Evolutionary conservation across 2,888 invertebrate species (phyloP), one percentile per base, ranked within the genome.

Genomic region (Celastrina argiolus): DNA sequence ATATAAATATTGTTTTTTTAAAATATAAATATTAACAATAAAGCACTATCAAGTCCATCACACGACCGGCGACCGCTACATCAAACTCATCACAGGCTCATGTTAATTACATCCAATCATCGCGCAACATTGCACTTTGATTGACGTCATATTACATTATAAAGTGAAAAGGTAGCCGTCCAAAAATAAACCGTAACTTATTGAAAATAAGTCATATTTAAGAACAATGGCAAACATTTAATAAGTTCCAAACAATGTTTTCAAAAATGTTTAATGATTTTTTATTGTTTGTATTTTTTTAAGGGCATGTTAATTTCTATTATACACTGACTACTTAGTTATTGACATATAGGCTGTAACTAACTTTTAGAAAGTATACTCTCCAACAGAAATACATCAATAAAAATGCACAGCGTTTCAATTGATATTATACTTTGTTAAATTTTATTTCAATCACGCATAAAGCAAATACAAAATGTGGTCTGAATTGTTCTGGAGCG

Each of bases 61-160:
- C 67, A 69, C 64, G 66, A 66, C 63, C 66, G 69, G 70, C 70
- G 67, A 68, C 67, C 71, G 67, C 71, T 70, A 73, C 75, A 75
- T 77, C 77, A 78, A 77, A 76, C 75, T 70, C 67, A 67, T 68
- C 67, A 45, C 81, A 82, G 76, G 75, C 75, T 78, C 81, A 87
- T 91, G 86, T 90, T 92, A 92, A 93, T 93, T 92, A 92, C 89
- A 89, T 88, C 85, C 91, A 92, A 92, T 93, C 92, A 92, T 82
- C 82, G 80, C 83, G 89, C 85, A 83, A 88, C 84, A 87, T 88
- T 87, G 83, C 84, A 83, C 84, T 87, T 87, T 87, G 90, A 88
- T 86, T 61, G 61, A 61, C 22, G 61, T 39, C 18, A 61, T 39
- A 36, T 12, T 36, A 61, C 39, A 39, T 39, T 61, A 39, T 26